Base-by-base conservation (phyloP, 1,140 invertebrate genomes). In the Meloidogyne hapla region DNA sequence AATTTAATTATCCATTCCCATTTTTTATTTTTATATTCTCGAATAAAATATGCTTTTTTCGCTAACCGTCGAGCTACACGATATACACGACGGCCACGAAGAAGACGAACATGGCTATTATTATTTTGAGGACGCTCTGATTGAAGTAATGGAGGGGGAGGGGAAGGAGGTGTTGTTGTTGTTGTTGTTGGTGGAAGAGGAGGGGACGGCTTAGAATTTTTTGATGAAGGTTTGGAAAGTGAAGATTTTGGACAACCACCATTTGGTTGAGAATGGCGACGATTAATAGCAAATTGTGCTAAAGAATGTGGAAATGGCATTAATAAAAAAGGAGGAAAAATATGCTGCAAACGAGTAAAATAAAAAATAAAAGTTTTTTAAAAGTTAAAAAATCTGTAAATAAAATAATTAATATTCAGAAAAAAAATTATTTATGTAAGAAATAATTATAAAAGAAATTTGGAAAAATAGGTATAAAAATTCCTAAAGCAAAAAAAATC, bases 51-150 rank as follows among this genome's bases (percentile, higher is more conserved):
- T n/a, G n/a, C n/a, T n/a, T n/a, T 62, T 10, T 42, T 33, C 23
- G 26, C 56, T 56, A 26, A 64, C 65, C 76, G 33, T 79, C 78
- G 45, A 33, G 9, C 33, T 25, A 78, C 18, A 21, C 77, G 26
- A 48, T 79, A 78, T 12, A 78, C 77, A 10, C 33, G 56, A 10
- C 77, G 63, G 5, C 77, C 77, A 48, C 77, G 63, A 6, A 77
- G n/a, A 15, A 78, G 66, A 42, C 77, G 33, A 25, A 73, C 33
- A 42, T 73, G 48, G 9, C 42, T 42, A 28, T 21, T n/a, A 13
- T 38, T n/a, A 26, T 68, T 68, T 3, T 33, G 45, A 18, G 66
- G 66, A 18, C n/a, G 66, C 21, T 33, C n/a, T 21, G 21, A 21
- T 9, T 10, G 66, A 26, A 68, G 8, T 2, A 42, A 9, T n/a